These are phyloP conservation scores for Quadriops clusia DNA, from an alignment of 2,888 invertebrate species.

Conservation along the genomic window DNA sequence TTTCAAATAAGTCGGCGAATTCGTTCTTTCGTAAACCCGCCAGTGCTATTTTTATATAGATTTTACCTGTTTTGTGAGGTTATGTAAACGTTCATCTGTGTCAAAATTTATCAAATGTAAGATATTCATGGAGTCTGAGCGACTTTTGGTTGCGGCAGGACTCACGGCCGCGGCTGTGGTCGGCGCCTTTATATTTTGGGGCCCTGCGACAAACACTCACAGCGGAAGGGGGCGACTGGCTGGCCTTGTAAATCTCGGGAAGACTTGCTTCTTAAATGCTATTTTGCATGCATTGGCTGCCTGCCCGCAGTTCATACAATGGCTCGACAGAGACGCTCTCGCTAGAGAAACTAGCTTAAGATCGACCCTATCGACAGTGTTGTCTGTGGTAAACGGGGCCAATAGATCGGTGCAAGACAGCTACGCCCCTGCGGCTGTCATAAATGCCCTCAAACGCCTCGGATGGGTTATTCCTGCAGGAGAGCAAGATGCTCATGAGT, in stretches of 20 bases:
- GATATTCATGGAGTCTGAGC: conserved; percentile 66
- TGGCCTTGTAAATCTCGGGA: conserved; percentile 82
- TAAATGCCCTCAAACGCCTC: conserved; percentile 60
- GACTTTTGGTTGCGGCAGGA: conserved; percentile 66
- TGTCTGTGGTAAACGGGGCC: conserved; percentile 65
- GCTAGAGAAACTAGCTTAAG: conserved; percentile 59
- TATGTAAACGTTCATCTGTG: too few relatives aligned
- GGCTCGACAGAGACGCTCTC: conserved; percentile 60
- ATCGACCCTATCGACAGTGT: conserved; percentile 58
- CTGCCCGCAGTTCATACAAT: conserved; percentile 70
- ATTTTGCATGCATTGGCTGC: conserved; percentile 82
- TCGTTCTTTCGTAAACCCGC: too few relatives aligned
- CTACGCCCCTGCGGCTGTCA: conserved; percentile 52
- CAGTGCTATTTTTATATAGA: too few relatives aligned
- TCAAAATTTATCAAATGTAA: too few relatives aligned
- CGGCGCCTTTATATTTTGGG: conserved; percentile 76
- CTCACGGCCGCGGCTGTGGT: conserved; percentile 71
- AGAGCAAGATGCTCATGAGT: conserved; percentile 90
- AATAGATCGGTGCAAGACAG: conserved; percentile 53
- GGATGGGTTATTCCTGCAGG: conserved; percentile 83
- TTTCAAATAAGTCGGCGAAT: too few relatives aligned
- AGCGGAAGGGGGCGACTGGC: conserved; percentile 56
- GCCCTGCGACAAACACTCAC: conserved; percentile 51
- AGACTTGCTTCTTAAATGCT: conserved; percentile 88
- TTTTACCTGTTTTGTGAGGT: too few relatives aligned